Evolutionary conservation across 2,888 invertebrate genomes (phyloP).

Genomic region (Pristionchus entomophagus): DNA sequence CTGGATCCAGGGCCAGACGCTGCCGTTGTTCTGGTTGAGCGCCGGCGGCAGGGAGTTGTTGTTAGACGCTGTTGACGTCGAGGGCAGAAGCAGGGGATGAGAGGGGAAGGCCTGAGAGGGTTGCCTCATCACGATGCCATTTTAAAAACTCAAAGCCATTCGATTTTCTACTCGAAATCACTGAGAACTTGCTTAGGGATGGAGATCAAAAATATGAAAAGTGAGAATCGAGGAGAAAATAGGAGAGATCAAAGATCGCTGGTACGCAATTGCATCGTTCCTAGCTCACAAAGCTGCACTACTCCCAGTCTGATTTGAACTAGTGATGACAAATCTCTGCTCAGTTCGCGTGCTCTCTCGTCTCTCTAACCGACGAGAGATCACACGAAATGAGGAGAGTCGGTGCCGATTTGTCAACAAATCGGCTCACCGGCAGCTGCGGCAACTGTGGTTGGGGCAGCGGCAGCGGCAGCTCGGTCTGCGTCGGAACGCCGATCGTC

Average conservation of each 20-base stretch:
- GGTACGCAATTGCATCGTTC: too few species aligned
- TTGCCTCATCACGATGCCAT: background rate
- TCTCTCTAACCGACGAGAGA: too few species aligned
- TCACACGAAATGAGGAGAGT: too few species aligned
- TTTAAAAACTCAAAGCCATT: background rate
- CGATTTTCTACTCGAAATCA: too few species aligned
- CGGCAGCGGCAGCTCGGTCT: background rate
- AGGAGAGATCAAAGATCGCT: too few species aligned
- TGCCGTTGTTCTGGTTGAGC: conserved; percentile 18
- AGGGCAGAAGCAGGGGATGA: background rate
- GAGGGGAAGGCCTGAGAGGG: conserved; percentile 18
- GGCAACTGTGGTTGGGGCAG: background rate
- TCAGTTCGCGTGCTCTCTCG: too few species aligned
- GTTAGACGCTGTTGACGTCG: background rate
- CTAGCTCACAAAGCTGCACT: too few species aligned
- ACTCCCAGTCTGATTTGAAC: too few species aligned
- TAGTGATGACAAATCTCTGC: too few species aligned
- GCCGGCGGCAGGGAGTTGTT: conserved; percentile 13
- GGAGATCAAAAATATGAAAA: background rate
- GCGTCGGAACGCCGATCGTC: conserved; percentile 15
- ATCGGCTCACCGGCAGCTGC: background rate
- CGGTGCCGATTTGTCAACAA: background rate
- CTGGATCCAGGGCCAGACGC: conserved; percentile 42
- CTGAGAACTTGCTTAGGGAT: too few species aligned
- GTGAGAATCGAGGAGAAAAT: background rate